Evolutionary conservation across 1,140 invertebrate genomes (phyloP), one percentile per base, ranked within the genome.

Genomic region (Asobara japonica): DNA sequence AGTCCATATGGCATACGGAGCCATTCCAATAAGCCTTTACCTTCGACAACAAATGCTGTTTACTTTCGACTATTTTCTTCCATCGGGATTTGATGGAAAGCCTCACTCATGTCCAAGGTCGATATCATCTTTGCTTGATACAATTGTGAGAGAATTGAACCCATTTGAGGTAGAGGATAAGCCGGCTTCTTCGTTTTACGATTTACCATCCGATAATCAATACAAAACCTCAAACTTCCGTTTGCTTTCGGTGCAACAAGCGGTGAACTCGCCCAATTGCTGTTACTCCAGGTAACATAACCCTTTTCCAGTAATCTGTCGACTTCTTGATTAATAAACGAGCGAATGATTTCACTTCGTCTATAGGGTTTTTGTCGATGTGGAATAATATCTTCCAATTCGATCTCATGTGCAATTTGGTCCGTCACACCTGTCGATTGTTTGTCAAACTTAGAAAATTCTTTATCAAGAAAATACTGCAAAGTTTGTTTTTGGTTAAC

Each of bases 1-100:
- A 89, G 76, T 1, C 87, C 87, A 77, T 88, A 88, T 0, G 86
- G 83, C 83, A 88, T 86, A 10, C 82, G 77, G 13, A 68, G 76
- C 72, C 86, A 89, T 64, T 81, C 78, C 64, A 78, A 88, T 11
- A 85, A 73, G 3, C 82, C 81, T 48, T 80, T 77, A 36, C 81
- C 80, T 13, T 81, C 82, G 5, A 86, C 84, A 3, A 65, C 62
- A 66, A 71, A 66, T 13, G 70, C 62, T 4, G 70, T 71, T 18
- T 71, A 71, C 51, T 71, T 71, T 22, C 27, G 70, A 16, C 70
- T 71, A 5, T 33, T 38, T 29, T 71, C 41, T 13, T 71, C 33
- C 70, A 71, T 71, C 3, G 61, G 70, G 16, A 71, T 66, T 31
- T 69, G 72, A 45, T 73, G 72, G 18, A 73, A 83, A 0, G 78